phyloP scores from a whole-genome alignment of 2,113 vertebrate species.

The Clarias gariepinus region DNA sequence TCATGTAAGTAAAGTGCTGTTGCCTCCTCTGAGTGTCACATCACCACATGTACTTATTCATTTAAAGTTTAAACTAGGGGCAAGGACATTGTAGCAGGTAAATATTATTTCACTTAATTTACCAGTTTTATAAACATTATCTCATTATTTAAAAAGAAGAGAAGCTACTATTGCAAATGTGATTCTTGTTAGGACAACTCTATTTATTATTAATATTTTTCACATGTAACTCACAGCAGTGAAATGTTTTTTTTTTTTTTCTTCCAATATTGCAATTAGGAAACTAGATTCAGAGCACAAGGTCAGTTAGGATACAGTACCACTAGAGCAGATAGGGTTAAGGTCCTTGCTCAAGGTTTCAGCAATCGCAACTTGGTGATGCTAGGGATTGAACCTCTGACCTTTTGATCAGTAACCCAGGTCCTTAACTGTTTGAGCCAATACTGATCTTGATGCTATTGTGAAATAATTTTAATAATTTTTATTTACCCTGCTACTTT shows the following conservation, averaged over 20 bases:
- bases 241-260: too few species aligned
- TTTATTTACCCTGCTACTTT: background rate
- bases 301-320: too few species aligned
- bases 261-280: too few species aligned
- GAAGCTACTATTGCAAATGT: background rate
- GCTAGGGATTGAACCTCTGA: too few species aligned
- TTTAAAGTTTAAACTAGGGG: background rate
- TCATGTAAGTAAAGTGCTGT: background rate
- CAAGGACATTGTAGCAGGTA: background rate
- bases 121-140: constrained; percentile 1
- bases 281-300: too few species aligned
- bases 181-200: background rate
- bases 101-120: background rate
- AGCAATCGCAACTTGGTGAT: too few species aligned
- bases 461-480: background rate
- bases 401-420: too few species aligned
- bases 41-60: background rate
- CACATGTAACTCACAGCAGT: too few species aligned
- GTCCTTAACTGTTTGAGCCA: too few species aligned
- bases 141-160: background rate
- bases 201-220: background rate
- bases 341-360: too few species aligned
- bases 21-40: background rate
- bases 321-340: too few species aligned
- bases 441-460: background rate